Evolutionary conservation across 2,797 vertebrate species (phyloP).

Genomic region (Hemitrygon akajei): DNA sequence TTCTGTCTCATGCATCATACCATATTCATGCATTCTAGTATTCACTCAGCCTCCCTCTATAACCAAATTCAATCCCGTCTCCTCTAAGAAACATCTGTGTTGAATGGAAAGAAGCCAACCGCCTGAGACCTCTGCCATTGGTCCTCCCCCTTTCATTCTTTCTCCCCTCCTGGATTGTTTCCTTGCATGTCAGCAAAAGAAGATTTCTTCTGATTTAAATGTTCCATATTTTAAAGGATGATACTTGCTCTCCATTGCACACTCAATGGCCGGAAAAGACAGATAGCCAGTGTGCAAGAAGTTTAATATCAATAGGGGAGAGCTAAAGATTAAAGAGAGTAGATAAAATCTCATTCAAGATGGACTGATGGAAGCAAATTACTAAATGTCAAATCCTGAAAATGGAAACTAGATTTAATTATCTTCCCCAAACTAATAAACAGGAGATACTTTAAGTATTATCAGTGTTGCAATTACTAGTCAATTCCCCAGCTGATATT

Average conservation of each 20-base stretch:
- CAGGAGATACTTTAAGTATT: neutral
- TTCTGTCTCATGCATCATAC: neutral
- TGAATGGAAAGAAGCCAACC: neutral
- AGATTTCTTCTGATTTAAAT: neutral
- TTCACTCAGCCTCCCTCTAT: neutral
- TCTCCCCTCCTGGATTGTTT: neutral
- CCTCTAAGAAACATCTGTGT: neutral
- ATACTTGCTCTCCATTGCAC: neutral
- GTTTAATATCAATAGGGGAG: neutral
- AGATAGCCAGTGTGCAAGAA: no score
- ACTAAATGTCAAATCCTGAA: neutral
- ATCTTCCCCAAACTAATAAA: neutral
- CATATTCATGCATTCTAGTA: neutral
- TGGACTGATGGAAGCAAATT: neutral
- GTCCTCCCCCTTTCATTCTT: neutral
- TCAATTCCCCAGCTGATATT: neutral
- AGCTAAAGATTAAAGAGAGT: neutral
- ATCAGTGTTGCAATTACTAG: neutral
- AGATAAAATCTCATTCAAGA: neutral
- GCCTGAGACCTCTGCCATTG: neutral
- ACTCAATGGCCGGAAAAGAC: neutral
- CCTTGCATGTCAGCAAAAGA: neutral
- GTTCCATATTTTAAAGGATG: neutral
- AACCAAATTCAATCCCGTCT: neutral
- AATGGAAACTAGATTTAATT: neutral